phyloP scores from a whole-genome alignment of 2,113 vertebrate species.

The Casuarius casuarius region DNA sequence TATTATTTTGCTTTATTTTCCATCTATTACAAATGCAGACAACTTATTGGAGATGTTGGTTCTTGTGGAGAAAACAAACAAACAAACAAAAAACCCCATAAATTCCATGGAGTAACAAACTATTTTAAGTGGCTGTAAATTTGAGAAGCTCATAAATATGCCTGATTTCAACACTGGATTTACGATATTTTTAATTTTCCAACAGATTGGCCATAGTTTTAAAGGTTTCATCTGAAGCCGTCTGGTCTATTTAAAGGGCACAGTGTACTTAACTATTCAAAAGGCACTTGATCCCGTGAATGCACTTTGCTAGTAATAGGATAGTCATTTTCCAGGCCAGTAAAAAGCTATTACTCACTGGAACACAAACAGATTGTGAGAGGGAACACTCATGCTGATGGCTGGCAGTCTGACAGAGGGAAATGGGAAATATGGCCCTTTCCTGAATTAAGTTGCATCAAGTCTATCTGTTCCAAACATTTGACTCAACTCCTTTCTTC shows the following conservation, averaged over 20 bases:
- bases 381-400: not conserved
- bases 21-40: not conserved
- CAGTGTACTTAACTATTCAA: constrained; percentile 46
- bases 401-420: constrained; percentile 15
- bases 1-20: not conserved
- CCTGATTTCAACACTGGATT: constrained; percentile 1
- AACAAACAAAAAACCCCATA: not conserved
- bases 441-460: constrained; percentile 12
- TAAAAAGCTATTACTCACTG: constrained; percentile 51
- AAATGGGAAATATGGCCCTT: constrained; percentile 27
- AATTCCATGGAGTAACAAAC: constrained; percentile 26
- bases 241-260: not conserved
- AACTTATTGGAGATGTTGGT: not conserved
- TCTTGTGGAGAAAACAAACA: not conserved
- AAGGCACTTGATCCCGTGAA: constrained; percentile 42
- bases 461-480: constrained; percentile 47
- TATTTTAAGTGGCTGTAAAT: constrained; percentile 18
- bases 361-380: constrained; percentile 47
- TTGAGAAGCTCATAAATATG: constrained; percentile 32
- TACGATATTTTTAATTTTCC: constrained; percentile 53
- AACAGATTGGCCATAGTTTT: not conserved
- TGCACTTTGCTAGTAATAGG: constrained; percentile 19
- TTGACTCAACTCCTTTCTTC: constrained; percentile 48
- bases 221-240: not conserved
- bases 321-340: constrained; percentile 62